Evolutionary conservation across 2,113 vertebrate genomes (phyloP).

Genomic region (Rhegmatorhina hoffmannsi): DNA sequence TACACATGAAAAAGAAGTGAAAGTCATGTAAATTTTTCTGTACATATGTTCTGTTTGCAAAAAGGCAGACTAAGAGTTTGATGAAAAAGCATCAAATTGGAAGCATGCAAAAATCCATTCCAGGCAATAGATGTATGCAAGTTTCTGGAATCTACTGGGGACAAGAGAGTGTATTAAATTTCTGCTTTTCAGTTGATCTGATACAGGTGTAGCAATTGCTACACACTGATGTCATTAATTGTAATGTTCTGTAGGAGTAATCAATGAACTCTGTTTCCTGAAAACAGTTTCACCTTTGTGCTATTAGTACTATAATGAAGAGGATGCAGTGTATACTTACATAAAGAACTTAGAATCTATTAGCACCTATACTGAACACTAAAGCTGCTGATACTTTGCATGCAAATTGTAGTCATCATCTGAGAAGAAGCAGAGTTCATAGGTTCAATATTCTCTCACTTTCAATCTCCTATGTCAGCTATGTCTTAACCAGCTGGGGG

Average conservation of each 20-base stretch:
- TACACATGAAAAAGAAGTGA: conserved; percentile 18
- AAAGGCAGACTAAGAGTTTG: background rate
- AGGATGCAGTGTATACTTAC: background rate
- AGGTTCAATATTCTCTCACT: conserved; percentile 38
- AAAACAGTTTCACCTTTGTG: conserved; percentile 26
- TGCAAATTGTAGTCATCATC: conserved; percentile 47
- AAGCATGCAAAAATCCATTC: conserved; percentile 13
- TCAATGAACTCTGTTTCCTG: conserved; percentile 23
- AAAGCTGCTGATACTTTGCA: conserved; percentile 7
- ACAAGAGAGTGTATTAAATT: conserved; percentile 20
- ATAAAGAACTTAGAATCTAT: conserved; percentile 54
- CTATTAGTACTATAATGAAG: conserved; percentile 16
- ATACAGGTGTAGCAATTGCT: conserved; percentile 14
- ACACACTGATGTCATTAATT: conserved; percentile 17
- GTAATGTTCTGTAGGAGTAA: conserved; percentile 23
- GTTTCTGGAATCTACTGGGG: background rate
- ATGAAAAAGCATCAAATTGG: background rate
- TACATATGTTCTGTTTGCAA: background rate
- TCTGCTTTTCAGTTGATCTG: background rate
- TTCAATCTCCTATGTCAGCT: conserved; percentile 69
- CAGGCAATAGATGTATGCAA: background rate
- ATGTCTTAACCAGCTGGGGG: conserved; percentile 92
- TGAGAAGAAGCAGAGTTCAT: conserved; percentile 28
- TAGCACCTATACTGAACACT: conserved; percentile 9
- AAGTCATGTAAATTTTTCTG: background rate